Conservation (phyloP, 2,113 vertebrate genomes). For the Isichthys henryi region DNA sequence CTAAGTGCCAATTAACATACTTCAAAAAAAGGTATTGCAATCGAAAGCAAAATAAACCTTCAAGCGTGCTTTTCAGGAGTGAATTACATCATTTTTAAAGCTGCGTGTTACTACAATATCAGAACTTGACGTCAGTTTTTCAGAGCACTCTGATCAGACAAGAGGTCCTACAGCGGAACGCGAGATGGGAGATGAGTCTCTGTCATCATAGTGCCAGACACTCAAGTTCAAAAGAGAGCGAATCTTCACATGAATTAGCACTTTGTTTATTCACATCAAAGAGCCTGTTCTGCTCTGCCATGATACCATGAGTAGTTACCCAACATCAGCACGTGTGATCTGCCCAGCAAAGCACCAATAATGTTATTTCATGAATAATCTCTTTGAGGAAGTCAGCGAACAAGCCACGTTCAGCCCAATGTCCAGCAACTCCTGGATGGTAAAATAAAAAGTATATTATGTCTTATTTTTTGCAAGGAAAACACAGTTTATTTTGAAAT, state of each 20-base stretch:
- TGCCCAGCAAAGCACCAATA: neutral
- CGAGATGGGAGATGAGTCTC: neutral
- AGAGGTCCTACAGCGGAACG: neutral
- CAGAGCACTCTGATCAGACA: neutral
- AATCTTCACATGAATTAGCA: neutral
- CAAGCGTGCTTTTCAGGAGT: neutral
- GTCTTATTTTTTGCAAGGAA: neutral
- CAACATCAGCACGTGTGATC: neutral
- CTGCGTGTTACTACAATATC: neutral
- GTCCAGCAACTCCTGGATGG: neutral
- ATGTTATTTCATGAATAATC: neutral
- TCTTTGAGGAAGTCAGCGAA: neutral
- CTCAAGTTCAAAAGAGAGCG: neutral
- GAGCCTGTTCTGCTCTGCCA: neutral
- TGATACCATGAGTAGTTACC: neutral
- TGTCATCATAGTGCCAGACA: neutral
- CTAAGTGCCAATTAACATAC: neutral
- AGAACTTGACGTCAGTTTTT: neutral
- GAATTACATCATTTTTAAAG: neutral
- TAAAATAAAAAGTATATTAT: neutral
- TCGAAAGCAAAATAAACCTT: neutral
- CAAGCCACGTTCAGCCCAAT: neutral
- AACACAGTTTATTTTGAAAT: neutral
- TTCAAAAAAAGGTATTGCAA: neutral
- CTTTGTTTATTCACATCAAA: neutral